Conservation (phyloP, 2,888 invertebrate genomes). For the Himalopsyche japonica region DNA sequence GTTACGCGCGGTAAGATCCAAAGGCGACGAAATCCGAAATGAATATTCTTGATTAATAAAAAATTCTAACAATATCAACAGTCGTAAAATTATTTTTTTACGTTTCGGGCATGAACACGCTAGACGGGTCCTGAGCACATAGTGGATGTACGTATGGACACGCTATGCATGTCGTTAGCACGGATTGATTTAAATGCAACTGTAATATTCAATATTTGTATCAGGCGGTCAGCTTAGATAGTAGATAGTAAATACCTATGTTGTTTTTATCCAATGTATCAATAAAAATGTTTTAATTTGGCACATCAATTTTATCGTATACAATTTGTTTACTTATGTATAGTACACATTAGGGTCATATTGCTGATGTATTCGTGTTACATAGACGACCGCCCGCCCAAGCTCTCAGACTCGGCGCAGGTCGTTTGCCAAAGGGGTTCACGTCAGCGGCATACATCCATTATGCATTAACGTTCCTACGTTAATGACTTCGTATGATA, state of each 20-base stretch:
- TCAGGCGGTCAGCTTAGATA: background rate
- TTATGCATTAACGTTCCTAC: conserved; percentile 15
- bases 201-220: background rate
- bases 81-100: too few species aligned
- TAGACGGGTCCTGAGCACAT: too few species aligned
- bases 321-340: background rate
- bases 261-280: background rate
- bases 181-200: too few species aligned
- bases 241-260: background rate
- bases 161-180: too few species aligned
- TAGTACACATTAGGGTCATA: background rate
- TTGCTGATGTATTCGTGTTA: background rate
- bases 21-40: too few species aligned
- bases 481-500: conserved; percentile 11
- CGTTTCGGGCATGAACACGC: too few species aligned
- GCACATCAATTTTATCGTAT: background rate
- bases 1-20: too few species aligned
- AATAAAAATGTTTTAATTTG: background rate
- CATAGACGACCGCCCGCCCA: background rate
- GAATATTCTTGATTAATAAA: too few species aligned
- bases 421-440: background rate
- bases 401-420: background rate
- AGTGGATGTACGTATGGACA: too few species aligned
- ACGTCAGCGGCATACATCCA: background rate
- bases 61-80: too few species aligned